Percentiles rank a stretch among this genome's conserved stretches.
Evolutionary conservation across 2,888 invertebrate species (phyloP).

Genomic region (Thera britannica): DNA sequence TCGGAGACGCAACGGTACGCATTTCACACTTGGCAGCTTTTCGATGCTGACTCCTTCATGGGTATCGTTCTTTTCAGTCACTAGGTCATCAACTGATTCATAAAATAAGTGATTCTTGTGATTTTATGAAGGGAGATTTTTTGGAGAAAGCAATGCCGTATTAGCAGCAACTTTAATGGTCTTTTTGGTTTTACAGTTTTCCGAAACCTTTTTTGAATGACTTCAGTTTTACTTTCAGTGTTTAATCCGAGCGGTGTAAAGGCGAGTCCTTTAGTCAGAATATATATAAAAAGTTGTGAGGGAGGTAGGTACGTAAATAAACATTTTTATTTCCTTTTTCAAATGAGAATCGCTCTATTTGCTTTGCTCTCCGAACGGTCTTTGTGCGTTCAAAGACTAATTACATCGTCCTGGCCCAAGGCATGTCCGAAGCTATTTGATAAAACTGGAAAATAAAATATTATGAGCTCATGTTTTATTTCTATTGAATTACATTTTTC

Average conservation of each 20-base stretch:
- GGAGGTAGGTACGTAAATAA: background rate
- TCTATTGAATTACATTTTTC: background rate
- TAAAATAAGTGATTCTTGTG: too few species aligned
- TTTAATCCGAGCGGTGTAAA: too few species aligned
- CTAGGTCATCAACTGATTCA: background rate
- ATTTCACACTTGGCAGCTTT: constrained; percentile 38
- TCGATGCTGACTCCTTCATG: background rate
- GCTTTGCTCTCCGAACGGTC: background rate
- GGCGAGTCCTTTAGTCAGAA: too few species aligned
- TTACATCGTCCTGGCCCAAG: background rate
- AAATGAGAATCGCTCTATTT: constrained; percentile 1
- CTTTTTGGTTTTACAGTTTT: too few species aligned
- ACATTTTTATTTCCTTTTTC: background rate
- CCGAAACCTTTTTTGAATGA: too few species aligned
- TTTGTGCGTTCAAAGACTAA: constrained; percentile 16
- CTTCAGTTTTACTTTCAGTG: too few species aligned
- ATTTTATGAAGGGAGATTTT: too few species aligned
- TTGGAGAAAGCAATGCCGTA: too few species aligned
- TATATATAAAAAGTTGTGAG: too few species aligned
- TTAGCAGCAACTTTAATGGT: too few species aligned
- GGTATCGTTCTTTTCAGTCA: background rate
- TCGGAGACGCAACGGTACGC: constrained; percentile 34
- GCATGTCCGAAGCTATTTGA: constrained; percentile 1
- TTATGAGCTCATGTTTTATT: background rate
- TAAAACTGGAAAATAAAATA: background rate